Conservation (phyloP, 37 sponge, comb jelly and placozoan genomes). For the Mnemiopsis leidyi region DNA sequence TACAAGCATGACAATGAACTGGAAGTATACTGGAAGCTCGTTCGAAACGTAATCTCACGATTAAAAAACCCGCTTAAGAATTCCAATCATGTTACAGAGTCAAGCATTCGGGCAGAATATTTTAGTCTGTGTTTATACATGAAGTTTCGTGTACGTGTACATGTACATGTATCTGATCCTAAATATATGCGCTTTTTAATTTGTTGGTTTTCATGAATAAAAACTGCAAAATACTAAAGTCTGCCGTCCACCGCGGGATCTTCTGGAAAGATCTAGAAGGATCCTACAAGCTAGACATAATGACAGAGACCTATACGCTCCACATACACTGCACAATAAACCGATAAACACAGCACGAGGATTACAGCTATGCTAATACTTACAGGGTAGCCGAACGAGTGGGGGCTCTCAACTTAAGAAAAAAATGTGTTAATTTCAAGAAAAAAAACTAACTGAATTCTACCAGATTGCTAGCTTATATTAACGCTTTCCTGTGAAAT, state of each 20-base stretch:
- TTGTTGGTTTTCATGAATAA: background rate
- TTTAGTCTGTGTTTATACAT: background rate
- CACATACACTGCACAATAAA: background rate
- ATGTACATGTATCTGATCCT: too few species aligned
- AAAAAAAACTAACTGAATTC: background rate
- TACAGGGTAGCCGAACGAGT: background rate
- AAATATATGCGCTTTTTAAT: too few species aligned
- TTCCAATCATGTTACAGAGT: background rate
- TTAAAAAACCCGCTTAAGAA: background rate
- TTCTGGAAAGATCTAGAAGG: too few species aligned
- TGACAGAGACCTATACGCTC: background rate
- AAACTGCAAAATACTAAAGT: too few species aligned
- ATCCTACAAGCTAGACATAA: background rate
- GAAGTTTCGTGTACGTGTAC: background rate
- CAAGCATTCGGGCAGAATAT: background rate
- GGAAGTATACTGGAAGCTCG: background rate
- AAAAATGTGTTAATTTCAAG: background rate
- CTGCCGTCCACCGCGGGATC: too few species aligned
- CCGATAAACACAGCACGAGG: background rate
- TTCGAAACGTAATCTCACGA: background rate
- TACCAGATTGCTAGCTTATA: too few species aligned
- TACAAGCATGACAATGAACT: background rate
- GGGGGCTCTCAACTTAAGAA: background rate
- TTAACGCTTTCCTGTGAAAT: too few species aligned
- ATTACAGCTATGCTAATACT: background rate